Evolutionary conservation across 2,888 invertebrate genomes (phyloP), one percentile per base, ranked within the genome.

Genomic region (Bellardia bayeri): DNA sequence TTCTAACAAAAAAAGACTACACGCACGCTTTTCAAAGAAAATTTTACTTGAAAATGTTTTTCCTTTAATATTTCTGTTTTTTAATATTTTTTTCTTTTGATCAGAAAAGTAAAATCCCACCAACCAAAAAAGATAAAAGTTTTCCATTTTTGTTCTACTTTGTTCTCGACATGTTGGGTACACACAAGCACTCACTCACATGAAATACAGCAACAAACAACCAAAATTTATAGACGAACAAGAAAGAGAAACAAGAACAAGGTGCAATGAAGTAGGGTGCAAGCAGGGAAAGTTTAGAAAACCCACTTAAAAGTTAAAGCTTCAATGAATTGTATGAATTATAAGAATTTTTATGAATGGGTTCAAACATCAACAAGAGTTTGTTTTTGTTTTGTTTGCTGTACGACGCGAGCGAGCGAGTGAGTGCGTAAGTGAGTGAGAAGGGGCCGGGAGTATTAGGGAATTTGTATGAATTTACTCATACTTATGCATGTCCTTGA

Each of bases 221-320:
- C 61, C 51, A 69, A 80, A 23, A 71, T 61, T 61, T 56, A 13
- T 54, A 45, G 45, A n/a, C 2, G 4, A 23, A 49, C 9, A 16
- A 16, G 40, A 16, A 51, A 33, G 33, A 56, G 45, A 5, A 8
- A 66, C n/a, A 66, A 37, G 9, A 30, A 68, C 23, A 2, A 68
- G 58, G 0, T 2, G 9, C n/a, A 33, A 49, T 49, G 54, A n/a
- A 71, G 61, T 11, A 45, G 49, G 45, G 45, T 45, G 13, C 23
- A 13, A 40, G 9, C 3, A 5, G 11, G 40, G n/a, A 4, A 23
- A 23, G 61, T 16, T 61, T 80, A 30, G 30, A 49, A 75, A 76
- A 51, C 45, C 80, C 82, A 81, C 87, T 87, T 84, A 54, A 84
- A 84, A 82, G 63, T 78, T 87, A 69, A 84, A 84, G 85, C 87